Evolutionary conservation across 2,797 vertebrate genomes (phyloP).

Genomic region (Falco peregrinus): DNA sequence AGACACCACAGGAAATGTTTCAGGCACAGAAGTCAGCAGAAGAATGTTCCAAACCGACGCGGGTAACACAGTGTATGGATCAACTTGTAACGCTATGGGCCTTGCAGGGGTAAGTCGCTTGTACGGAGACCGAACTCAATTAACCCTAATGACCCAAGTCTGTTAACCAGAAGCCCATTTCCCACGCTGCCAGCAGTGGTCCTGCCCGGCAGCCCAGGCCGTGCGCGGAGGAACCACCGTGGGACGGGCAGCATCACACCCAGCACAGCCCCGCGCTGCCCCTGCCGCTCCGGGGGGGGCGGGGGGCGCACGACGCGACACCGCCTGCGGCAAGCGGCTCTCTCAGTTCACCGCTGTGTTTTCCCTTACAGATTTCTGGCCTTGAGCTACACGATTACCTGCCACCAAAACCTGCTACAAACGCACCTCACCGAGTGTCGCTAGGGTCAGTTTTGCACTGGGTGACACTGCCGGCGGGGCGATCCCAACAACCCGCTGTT

Average conservation of each 20-base stretch:
- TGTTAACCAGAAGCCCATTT: not conserved
- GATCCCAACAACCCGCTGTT: too few relatives aligned
- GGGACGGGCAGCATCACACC: rapidly evolving
- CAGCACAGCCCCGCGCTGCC: not conserved
- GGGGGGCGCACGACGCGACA: not conserved
- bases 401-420: rapidly evolving
- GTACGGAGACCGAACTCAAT: rapidly evolving
- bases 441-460: rapidly evolving
- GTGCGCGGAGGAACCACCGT: rapidly evolving
- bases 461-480: rapidly evolving
- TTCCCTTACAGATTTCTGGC: rapidly evolving
- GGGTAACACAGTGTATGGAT: rapidly evolving
- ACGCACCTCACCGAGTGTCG: rapidly evolving
- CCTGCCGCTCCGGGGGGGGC: rapidly evolving
- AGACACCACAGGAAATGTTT: not conserved
- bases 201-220: not conserved
- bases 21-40: not conserved
- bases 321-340: too few relatives aligned
- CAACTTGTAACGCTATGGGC: not conserved
- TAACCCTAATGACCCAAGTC: not conserved
- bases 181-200: rapidly evolving
- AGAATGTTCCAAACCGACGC: not conserved
- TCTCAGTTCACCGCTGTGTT: rapidly evolving
- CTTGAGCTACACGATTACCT: rapidly evolving
- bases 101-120: not conserved